phyloP scores from a whole-genome alignment of 92 coral and sea anemone genomes.

The Virgularia gustaviana region DNA sequence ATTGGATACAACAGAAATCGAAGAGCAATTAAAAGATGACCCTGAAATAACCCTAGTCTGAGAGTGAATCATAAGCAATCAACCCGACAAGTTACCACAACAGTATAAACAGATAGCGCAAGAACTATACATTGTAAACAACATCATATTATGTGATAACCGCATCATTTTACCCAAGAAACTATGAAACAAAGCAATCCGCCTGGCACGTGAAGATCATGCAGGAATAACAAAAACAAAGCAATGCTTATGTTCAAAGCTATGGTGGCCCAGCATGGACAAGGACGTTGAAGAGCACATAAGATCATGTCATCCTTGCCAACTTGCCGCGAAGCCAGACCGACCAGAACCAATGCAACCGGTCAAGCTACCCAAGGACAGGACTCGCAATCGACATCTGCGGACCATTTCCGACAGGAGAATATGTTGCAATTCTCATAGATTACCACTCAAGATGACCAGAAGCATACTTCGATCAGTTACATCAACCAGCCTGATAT shows the following conservation, averaged over 20 bases:
- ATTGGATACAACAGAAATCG: constrained; percentile 21
- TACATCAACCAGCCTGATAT: not conserved
- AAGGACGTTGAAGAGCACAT: constrained; percentile 1
- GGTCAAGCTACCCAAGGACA: not conserved
- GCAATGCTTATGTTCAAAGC: constrained; percentile 38
- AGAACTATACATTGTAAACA: constrained; percentile 41
- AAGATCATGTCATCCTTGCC: not conserved
- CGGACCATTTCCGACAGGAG: constrained; percentile 56
- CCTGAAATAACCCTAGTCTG: constrained; percentile 27
- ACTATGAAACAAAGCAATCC: constrained; percentile 32
- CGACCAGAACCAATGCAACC: too few relatives aligned
- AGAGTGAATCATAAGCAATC: constrained; percentile 23
- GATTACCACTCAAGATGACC: not conserved
- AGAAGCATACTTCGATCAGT: not conserved
- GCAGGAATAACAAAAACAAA: constrained; percentile 51
- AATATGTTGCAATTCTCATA: constrained; percentile 41
- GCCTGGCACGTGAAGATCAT: constrained; percentile 43
- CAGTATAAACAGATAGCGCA: constrained; percentile 37
- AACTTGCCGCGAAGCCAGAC: too few relatives aligned
- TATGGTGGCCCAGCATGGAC: too few relatives aligned
- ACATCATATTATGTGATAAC: constrained; percentile 40
- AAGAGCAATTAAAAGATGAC: constrained; percentile 20
- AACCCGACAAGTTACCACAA: constrained; percentile 13
- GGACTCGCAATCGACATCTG: constrained; percentile 46
- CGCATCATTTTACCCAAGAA: constrained; percentile 40